phyloP scores from a whole-genome alignment of 2,113 vertebrate genomes.

The Tenrec ecaudatus region DNA sequence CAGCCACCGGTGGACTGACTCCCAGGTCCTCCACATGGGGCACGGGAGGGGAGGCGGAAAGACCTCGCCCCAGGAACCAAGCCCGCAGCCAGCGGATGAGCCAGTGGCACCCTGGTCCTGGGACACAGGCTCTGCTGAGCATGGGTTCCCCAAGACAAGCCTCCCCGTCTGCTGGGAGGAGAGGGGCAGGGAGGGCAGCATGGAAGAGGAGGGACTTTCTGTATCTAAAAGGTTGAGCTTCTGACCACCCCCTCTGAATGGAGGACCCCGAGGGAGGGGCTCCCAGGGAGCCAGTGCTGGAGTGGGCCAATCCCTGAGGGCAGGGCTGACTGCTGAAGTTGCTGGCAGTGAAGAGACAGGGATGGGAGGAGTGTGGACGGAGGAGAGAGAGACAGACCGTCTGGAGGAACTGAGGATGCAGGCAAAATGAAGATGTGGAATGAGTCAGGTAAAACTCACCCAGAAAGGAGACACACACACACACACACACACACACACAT shows the following conservation, averaged over 20 bases:
- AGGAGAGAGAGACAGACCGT: background rate
- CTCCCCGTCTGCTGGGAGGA: background rate
- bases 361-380: background rate
- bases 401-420: background rate
- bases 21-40: background rate
- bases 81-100: background rate
- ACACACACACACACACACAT: too few species aligned
- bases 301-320: background rate
- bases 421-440: background rate
- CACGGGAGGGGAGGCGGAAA: background rate
- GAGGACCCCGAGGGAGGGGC: background rate
- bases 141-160: background rate
- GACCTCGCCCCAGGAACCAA: background rate
- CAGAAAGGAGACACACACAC: background rate
- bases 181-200: background rate
- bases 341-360: background rate
- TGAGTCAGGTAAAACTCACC: background rate
- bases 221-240: constrained; percentile 10
- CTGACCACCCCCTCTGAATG: background rate
- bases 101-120: background rate
- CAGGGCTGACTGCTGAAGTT: background rate
- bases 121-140: background rate
- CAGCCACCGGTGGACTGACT: constrained; percentile 1
- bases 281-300: background rate
- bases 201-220: constrained; percentile 1